Evolutionary conservation across 2,797 vertebrate genomes (phyloP), one percentile per base, ranked within the genome.

Genomic region (Eutrigla gurnardus): DNA sequence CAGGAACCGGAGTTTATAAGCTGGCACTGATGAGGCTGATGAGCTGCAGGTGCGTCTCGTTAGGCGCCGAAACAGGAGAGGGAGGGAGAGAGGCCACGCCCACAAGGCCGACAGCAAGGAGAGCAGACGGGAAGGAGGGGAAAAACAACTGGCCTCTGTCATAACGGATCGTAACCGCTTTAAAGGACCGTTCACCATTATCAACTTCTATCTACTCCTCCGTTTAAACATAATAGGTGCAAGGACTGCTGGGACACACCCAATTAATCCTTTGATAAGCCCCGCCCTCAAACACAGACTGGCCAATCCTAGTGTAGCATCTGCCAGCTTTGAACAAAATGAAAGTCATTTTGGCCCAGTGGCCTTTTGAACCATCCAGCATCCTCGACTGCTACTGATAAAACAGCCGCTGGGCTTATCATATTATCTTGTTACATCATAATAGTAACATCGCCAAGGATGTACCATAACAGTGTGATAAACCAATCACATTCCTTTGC

Each of bases 401-500:
- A 74, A 74, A 6, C 40, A 63, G 25, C 62, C 46, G n/a, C 10
- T 37, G 1, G 14, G 55, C 15, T 46, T 72, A 39, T 77, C 53
- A 65, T 33, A 6, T 59, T 61, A 47, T 45, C 32, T n/a, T 43
- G 7, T 59, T 15, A 71, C 25, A 40, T 77, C 40, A 59, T 8
- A 13, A 32, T 13, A 37, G n/a, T 39, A 47, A 33, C 13, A 8
- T 5, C 5, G 7, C 39, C 43, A 68, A 54, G 65, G 52, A 66
- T 52, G 7, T 58, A 64, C 86, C 70, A 81, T 82, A 42, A 82
- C 61, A 3, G 77, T 58, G 15, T 1, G 9, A 45, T 57, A 78
- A 86, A 88, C 65, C 85, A 78, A 79, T 35, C 76, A 57, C 77
- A 75, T 80, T 80, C 72, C 4, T 77, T 46, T 35, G 18, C 68